phyloP scores from a whole-genome alignment of 2,113 vertebrate genomes.

The Hippolais icterina region DNA sequence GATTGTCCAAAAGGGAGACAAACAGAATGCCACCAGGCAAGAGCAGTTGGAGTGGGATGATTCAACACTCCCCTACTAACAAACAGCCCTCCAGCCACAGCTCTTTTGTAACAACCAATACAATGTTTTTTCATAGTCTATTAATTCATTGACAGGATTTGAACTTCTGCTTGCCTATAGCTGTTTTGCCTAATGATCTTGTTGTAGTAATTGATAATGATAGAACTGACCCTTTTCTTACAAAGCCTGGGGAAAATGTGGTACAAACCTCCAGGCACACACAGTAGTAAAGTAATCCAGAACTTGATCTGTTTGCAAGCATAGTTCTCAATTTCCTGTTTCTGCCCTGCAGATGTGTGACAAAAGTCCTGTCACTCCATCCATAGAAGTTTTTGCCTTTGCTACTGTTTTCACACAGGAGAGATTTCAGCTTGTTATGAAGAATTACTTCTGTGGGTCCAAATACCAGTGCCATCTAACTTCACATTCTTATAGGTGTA shows the following conservation, averaged over 20 bases:
- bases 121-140: constrained; percentile 55
- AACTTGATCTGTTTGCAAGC: neutral
- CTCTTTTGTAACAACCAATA: constrained; percentile 76
- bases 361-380: constrained; percentile 34
- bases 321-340: neutral
- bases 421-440: constrained; percentile 24
- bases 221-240: constrained; percentile 12
- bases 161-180: constrained; percentile 48
- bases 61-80: constrained; percentile 85
- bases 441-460: neutral
- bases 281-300: neutral
- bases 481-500: neutral
- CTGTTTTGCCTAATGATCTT: constrained; percentile 39
- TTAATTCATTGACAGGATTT: constrained; percentile 69
- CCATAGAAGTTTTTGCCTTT: constrained; percentile 42
- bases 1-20: constrained; percentile 73
- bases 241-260: neutral
- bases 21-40: constrained; percentile 76
- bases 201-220: constrained; percentile 5
- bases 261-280: neutral
- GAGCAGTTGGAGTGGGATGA: constrained; percentile 89
- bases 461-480: constrained; percentile 1
- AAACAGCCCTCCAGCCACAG: constrained; percentile 44
- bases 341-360: neutral
- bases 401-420: constrained; percentile 37